These are phyloP conservation scores for Hesperophylax magnus DNA, from an alignment of 1,140 invertebrate genomes.

Conservation along the genomic window DNA sequence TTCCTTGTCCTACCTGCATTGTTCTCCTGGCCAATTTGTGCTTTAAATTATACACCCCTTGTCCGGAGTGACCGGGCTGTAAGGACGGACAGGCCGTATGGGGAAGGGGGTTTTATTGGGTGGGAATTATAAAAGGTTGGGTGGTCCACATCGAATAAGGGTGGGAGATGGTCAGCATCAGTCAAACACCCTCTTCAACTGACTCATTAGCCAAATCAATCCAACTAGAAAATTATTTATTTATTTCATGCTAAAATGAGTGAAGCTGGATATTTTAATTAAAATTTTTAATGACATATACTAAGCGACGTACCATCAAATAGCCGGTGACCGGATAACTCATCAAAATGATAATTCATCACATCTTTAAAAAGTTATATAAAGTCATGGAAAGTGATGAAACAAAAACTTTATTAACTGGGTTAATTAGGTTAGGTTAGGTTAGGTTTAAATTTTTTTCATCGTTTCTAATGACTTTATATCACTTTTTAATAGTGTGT, in stretches of 20 bases:
- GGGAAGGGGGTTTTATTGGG: constrained; percentile 11
- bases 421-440: too few species aligned
- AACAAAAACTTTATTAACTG: too few species aligned
- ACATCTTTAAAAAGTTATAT: too few species aligned
- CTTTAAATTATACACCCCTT: constrained; percentile 52
- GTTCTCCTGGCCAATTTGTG: constrained; percentile 54
- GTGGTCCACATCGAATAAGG: background rate
- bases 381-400: too few species aligned
- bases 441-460: too few species aligned
- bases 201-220: constrained; percentile 35
- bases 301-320: too few species aligned
- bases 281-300: background rate
- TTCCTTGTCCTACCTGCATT: constrained; percentile 45
- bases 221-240: constrained; percentile 26
- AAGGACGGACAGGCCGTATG: constrained; percentile 18
- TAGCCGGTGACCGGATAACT: too few species aligned
- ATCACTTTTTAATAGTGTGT: too few species aligned
- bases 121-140: constrained; percentile 18
- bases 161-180: constrained; percentile 19
- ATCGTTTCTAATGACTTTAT: too few species aligned
- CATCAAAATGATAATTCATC: too few species aligned
- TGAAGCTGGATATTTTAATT: background rate
- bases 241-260: background rate
- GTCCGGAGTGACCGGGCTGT: constrained; percentile 39
- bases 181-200: constrained; percentile 49